A percentile compares a stretch with the other conserved stretches of the same genome.
These are phyloP conservation scores for Drosophila trichaetosa DNA, from an alignment of 2,888 invertebrate species.

Conservation along the genomic window DNA sequence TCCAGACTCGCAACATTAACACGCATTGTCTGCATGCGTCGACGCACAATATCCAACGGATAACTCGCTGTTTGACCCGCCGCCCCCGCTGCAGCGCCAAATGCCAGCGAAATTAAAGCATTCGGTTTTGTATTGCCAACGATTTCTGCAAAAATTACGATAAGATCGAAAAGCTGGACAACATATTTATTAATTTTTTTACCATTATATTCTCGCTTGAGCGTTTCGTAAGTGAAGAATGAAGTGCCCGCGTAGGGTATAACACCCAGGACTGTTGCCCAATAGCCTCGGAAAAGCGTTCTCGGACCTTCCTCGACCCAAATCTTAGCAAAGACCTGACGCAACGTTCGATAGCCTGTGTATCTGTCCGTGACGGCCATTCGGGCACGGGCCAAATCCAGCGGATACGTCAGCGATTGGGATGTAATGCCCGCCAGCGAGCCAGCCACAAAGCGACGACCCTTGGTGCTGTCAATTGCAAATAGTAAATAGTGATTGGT, in stretches of 20 bases:
- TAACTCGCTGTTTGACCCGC: slow-evolving; percentile 98
- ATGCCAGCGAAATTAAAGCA: slow-evolving; percentile 89
- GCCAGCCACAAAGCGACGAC: slow-evolving; percentile 91
- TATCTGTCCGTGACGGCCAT: slow-evolving; percentile 97
- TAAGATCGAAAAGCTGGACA: background rate
- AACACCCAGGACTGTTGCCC: slow-evolving; percentile 96
- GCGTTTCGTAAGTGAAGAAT: slow-evolving; percentile 98
- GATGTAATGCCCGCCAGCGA: slow-evolving; percentile 98
- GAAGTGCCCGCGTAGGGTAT: slow-evolving; percentile 98
- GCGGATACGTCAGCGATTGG: slow-evolving; percentile 96
- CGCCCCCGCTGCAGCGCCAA: slow-evolving; percentile 96
- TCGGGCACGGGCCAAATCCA: slow-evolving; percentile 97
- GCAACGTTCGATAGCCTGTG: slow-evolving; percentile 88
- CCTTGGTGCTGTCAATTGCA: slow-evolving; percentile 80
- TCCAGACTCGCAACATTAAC: slow-evolving; percentile 85
- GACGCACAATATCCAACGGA: slow-evolving; percentile 95
- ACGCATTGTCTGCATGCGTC: slow-evolving; percentile 88
- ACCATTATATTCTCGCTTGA: slow-evolving; percentile 93
- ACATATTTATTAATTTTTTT: slow-evolving; percentile 50
- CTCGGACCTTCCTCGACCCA: slow-evolving; percentile 91
- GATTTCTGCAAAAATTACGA: slow-evolving; percentile 80
- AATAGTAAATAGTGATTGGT: background rate
- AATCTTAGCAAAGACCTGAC: slow-evolving; percentile 89
- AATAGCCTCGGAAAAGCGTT: slow-evolving; percentile 93
- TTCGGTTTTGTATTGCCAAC: slow-evolving; percentile 85